Percentiles rank a stretch among this genome's conserved stretches.
Evolutionary conservation across 2,113 vertebrate species (phyloP).

Genomic region (Colaptes auratus): DNA sequence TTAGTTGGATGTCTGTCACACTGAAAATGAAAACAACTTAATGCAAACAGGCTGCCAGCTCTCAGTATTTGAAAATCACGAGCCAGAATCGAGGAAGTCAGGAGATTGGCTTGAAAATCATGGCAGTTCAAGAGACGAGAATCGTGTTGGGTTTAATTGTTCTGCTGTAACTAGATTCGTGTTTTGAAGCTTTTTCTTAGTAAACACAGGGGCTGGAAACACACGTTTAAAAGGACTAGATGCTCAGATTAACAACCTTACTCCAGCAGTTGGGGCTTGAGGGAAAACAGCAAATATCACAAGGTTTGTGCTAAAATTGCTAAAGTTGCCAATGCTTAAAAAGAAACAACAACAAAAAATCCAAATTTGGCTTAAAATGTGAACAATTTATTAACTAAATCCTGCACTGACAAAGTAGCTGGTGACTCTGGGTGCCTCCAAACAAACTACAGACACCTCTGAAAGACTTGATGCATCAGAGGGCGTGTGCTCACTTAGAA

Average conservation of each 20-base stretch:
- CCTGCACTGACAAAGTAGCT: neutral
- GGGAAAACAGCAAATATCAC: slow-evolving; percentile 16
- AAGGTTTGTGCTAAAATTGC: neutral
- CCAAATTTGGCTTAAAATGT: neutral
- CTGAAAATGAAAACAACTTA: neutral
- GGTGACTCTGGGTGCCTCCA: neutral
- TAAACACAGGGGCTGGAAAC: neutral
- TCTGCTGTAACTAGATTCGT: neutral
- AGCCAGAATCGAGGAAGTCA: neutral
- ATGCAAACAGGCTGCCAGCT: neutral
- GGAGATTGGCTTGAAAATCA: neutral
- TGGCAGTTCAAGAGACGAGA: neutral
- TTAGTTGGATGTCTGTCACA: neutral
- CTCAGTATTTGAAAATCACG: neutral
- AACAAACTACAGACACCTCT: neutral
- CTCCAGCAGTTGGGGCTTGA: neutral
- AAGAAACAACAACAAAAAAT: neutral
- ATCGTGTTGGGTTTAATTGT: neutral
- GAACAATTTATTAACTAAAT: neutral
- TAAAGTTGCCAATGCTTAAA: neutral
- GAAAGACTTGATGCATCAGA: neutral
- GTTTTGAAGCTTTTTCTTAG: neutral
- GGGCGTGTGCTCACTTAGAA: neutral
- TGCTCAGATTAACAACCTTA: neutral
- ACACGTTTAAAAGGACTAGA: neutral